Conservation (phyloP, 2,113 vertebrate genomes). For the Toxotes chatareus region DNA sequence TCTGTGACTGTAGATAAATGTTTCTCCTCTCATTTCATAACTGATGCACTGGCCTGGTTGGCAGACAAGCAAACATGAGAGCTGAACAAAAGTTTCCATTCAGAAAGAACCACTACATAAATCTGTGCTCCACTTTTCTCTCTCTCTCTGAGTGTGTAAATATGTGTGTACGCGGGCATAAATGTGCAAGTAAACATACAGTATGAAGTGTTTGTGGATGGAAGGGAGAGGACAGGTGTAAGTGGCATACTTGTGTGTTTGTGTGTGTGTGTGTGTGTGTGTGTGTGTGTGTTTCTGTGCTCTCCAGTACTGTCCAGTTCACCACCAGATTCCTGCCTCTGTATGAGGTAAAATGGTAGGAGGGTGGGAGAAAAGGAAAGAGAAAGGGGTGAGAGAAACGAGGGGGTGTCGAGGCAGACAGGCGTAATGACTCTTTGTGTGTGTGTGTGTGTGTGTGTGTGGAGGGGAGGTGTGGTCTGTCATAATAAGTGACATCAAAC, state of each 20-base stretch:
- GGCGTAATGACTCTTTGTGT: conserved; percentile 48
- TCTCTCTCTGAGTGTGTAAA: conserved; percentile 29
- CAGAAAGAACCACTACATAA: conserved; percentile 67
- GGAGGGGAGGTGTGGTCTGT: conserved; percentile 30
- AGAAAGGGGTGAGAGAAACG: conserved; percentile 25
- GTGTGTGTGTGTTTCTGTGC: background rate
- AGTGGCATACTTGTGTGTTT: conserved; percentile 7
- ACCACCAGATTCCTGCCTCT: conserved; percentile 16
- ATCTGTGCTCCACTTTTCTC: conserved; percentile 56
- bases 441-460: conserved; percentile 38
- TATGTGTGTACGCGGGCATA: conserved; percentile 27
- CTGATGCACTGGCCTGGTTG: conserved; percentile 58
- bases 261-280: conserved; percentile 17
- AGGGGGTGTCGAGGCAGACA: conserved; percentile 17
- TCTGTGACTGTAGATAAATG: conserved; percentile 65
- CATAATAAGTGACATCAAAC: conserved; percentile 78
- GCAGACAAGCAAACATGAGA: conserved; percentile 61
- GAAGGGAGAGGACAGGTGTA: conserved; percentile 52
- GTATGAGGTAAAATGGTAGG: conserved; percentile 37
- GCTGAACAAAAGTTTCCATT: conserved; percentile 82
- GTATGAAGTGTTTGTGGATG: conserved; percentile 23
- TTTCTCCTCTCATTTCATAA: conserved; percentile 64
- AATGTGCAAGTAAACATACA: conserved; percentile 44
- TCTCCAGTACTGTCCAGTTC: background rate
- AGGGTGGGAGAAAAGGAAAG: conserved; percentile 34